Evolutionary conservation across 1,140 invertebrate species (phyloP), one percentile per base, ranked within the genome.

Genomic region (Drosophila willistoni): DNA sequence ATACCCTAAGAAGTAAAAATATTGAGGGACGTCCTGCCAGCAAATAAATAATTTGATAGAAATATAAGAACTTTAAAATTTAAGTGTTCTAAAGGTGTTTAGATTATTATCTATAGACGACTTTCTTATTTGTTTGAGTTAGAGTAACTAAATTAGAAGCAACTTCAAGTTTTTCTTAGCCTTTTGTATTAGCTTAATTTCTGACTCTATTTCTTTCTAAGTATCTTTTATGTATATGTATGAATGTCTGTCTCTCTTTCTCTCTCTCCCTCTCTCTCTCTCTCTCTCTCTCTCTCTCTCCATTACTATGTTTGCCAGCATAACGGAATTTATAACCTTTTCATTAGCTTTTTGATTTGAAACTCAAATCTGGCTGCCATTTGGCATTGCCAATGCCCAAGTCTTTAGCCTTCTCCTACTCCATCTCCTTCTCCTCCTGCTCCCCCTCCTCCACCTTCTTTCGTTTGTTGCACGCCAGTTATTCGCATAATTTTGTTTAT

Each of bases 301-400:
- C 65, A 1, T 22, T 14, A 22, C 34, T 10, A 14, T 60, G 57
- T 64, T 17, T 84, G 70, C n/a, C 55, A 44, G 42, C 68, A 59
- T 86, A 86, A 86, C 83, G 83, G 84, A 79, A 77, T 59, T 87
- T 87, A 70, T 87, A 87, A 87, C 83, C 79, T 83, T 82, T 83
- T 87, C 83, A 87, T 87, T 86, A 83, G 83, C 70, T 83, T 79
- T 73, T 87, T 79, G 72, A 79, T 87, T 87, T 86, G 72, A 82
- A 87, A 82, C 79, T 79, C 71, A 82, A 86, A 87, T 86, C 65
- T 78, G 67, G 54, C 62, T 75, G 33, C 61, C 62, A 41, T 60
- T 68, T 42, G 54, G 17, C 17, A 22, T 51, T 59, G 57, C 66
- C 62, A 68, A 36, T 36, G 59, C 42, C 60, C 7, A 10, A 10